Evolutionary conservation across 2,888 invertebrate genomes (phyloP).

Genomic region (Cephus pygmeus): DNA sequence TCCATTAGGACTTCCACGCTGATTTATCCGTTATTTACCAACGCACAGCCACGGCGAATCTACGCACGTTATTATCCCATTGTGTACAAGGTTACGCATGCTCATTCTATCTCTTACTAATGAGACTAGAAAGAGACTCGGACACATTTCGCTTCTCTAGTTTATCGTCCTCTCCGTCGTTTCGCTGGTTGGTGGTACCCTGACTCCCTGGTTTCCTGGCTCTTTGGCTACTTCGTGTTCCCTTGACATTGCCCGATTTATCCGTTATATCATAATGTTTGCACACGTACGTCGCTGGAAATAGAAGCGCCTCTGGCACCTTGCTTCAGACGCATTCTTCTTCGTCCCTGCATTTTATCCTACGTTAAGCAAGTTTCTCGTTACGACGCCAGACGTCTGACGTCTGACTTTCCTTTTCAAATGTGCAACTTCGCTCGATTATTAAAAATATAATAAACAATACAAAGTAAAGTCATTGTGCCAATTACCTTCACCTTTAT

Average conservation of each 20-base stretch:
- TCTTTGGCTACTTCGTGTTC: background rate
- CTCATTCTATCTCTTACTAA: background rate
- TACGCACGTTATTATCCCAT: background rate
- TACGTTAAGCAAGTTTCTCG: background rate
- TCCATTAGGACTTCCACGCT: background rate
- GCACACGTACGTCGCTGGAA: background rate
- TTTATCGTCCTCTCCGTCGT: background rate
- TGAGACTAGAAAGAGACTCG: background rate
- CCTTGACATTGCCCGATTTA: constrained; percentile 7
- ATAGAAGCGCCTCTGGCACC: background rate
- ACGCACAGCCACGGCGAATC: background rate
- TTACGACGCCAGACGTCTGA: background rate
- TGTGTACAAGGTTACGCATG: background rate
- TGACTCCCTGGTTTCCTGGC: background rate
- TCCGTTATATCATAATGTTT: background rate
- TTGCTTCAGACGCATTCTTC: background rate
- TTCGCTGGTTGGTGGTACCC: background rate
- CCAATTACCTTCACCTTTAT: background rate
- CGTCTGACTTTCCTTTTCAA: background rate
- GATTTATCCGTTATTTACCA: constrained; percentile 7
- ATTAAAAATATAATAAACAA: background rate
- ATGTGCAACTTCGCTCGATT: background rate
- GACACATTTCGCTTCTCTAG: background rate
- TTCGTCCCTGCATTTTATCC: background rate
- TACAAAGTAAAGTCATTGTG: background rate